Evolutionary conservation across 2,797 vertebrate genomes (phyloP).

Genomic region (Champsocephalus esox): DNA sequence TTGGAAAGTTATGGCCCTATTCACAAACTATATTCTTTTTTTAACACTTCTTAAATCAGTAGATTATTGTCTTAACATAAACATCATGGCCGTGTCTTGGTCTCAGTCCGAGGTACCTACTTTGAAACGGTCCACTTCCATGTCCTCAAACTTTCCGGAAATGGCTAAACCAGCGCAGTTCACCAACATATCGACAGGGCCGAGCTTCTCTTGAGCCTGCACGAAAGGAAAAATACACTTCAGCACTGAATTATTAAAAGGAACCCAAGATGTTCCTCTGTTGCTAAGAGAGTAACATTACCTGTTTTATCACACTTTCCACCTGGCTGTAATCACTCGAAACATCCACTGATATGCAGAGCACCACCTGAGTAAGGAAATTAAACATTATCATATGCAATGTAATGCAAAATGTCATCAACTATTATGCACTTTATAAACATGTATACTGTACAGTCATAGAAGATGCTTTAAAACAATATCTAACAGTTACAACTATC

Average conservation of each 20-base stretch:
- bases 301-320: constrained; percentile 97
- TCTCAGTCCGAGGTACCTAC: constrained; percentile 76
- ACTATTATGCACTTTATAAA: neutral
- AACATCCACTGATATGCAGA: constrained; percentile 97
- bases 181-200: constrained; percentile 98
- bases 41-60: neutral
- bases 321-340: constrained; percentile 95
- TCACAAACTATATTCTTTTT: neutral
- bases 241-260: constrained; percentile 30
- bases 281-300: constrained; percentile 68
- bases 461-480: neutral
- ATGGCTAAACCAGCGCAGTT: constrained; percentile 93
- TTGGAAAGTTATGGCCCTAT: neutral
- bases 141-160: constrained; percentile 94
- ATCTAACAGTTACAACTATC: neutral
- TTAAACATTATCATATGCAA: constrained; percentile 10
- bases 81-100: neutral
- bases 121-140: constrained; percentile 91
- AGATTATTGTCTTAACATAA: neutral
- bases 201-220: constrained; percentile 97
- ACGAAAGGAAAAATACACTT: constrained; percentile 25
- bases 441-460: neutral
- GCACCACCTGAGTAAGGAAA: constrained; percentile 88
- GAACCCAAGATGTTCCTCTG: constrained; percentile 24
- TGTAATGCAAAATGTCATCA: constrained; percentile 7